These are phyloP conservation scores for Acleris sparsana DNA, from an alignment of 2,888 invertebrate genomes.

Conservation along the genomic window DNA sequence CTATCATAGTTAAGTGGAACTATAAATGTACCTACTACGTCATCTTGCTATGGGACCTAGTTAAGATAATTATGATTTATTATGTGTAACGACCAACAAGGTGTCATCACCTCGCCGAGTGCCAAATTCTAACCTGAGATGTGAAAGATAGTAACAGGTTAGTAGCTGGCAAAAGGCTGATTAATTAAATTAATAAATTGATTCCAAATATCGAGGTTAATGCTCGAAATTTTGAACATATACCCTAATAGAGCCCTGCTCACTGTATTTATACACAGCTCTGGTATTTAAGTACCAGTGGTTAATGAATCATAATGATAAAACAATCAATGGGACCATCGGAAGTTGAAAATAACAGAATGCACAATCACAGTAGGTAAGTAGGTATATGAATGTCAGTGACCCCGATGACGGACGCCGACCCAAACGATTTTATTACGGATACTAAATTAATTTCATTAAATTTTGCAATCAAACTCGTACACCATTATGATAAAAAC, in stretches of 20 bases:
- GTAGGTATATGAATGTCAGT: background rate
- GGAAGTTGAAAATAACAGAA: background rate
- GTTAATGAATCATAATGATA: no score
- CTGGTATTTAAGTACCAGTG: no score
- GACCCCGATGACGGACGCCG: background rate
- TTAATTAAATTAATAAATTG: no score
- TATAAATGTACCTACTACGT: background rate
- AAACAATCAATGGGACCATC: no score
- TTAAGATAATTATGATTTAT: background rate
- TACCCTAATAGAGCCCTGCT: no score
- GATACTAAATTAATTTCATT: background rate
- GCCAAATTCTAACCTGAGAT: background rate
- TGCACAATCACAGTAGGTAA: background rate
- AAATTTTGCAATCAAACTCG: no score
- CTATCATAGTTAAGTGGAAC: no score
- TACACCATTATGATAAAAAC: no score
- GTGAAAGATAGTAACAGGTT: background rate
- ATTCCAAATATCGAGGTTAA: no score
- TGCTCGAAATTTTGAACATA: no score
- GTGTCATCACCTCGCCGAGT: background rate
- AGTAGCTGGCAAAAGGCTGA: no score
- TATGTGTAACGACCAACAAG: constrained; percentile 11
- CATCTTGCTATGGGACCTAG: background rate
- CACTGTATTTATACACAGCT: no score
- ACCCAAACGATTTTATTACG: background rate